Percentiles rank a stretch among this genome's conserved stretches.
phyloP scores from a whole-genome alignment of 2,888 invertebrate genomes.

The Xanthostigma xanthostigma region DNA sequence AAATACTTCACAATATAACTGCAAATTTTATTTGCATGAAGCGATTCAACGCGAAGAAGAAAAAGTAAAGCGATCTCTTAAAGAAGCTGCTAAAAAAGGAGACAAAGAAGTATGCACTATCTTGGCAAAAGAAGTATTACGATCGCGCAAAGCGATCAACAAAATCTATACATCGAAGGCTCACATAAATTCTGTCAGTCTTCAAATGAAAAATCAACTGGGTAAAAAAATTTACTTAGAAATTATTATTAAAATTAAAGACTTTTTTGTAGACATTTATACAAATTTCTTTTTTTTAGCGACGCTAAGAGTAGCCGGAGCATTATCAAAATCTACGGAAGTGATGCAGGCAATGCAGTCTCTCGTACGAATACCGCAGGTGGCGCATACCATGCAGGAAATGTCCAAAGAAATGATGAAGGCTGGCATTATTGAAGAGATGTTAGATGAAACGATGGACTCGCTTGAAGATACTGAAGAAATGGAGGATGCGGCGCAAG shows the following conservation, averaged over 20 bases:
- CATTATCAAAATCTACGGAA: slow-evolving; percentile 89
- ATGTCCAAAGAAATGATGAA: slow-evolving; percentile 99
- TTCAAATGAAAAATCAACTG: slow-evolving; percentile 97
- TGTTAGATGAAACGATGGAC: slow-evolving; percentile 96
- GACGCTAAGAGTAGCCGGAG: slow-evolving; percentile 84
- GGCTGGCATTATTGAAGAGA: slow-evolving; percentile 97
- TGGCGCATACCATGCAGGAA: slow-evolving; percentile 92
- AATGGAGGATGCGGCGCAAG: slow-evolving; percentile 90
- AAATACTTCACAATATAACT: background rate
- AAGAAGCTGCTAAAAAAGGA: slow-evolving; percentile 89
- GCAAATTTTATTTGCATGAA: slow-evolving; percentile 22
- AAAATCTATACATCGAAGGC: slow-evolving; percentile 95
- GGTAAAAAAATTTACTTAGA: slow-evolving; percentile 35
- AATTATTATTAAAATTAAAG: background rate
- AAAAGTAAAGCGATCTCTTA: slow-evolving; percentile 83
- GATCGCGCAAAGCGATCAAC: slow-evolving; percentile 73
- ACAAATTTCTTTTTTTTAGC: slow-evolving; percentile 36
- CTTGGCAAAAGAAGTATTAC: slow-evolving; percentile 82
- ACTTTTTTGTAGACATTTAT: background rate
- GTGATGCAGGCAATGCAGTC: slow-evolving; percentile 98
- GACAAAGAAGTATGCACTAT: slow-evolving; percentile 90
- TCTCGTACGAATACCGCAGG: slow-evolving; percentile 78
- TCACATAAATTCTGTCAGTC: slow-evolving; percentile 87
- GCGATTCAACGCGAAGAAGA: slow-evolving; percentile 94
- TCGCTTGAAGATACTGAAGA: slow-evolving; percentile 84